Conservation (phyloP, 2,888 invertebrate species). For the Sinodicranocentrus sp. region DNA sequence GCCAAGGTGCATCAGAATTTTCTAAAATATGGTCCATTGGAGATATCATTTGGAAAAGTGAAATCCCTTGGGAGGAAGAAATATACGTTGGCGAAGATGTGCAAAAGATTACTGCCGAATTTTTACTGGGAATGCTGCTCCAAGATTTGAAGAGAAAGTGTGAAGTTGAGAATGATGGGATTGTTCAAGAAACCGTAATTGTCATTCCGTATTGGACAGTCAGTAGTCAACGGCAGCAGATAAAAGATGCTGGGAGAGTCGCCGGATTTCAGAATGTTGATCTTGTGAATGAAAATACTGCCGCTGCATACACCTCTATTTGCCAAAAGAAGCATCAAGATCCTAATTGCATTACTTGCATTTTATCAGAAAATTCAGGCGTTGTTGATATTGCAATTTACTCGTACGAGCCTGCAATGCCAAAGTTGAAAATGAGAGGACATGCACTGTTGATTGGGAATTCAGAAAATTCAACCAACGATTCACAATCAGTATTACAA, state of each 20-base stretch:
- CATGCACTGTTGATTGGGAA: too few relatives aligned
- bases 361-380: background rate
- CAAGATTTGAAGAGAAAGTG: background rate
- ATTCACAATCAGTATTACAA: too few relatives aligned
- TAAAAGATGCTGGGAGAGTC: background rate
- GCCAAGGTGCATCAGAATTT: background rate
- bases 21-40: background rate
- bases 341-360: background rate
- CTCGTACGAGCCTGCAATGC: background rate
- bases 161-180: background rate
- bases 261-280: background rate
- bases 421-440: background rate
- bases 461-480: too few relatives aligned
- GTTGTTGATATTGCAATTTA: background rate
- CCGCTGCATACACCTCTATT: background rate
- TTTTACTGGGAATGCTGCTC: background rate
- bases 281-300: constrained; percentile 6
- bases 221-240: background rate
- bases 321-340: background rate
- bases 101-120: background rate
- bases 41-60: too few relatives aligned
- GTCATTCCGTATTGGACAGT: background rate
- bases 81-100: background rate
- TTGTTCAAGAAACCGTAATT: background rate
- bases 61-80: background rate